phyloP scores from a whole-genome alignment of 1,140 invertebrate genomes.

The Tetramorium simillimum region DNA sequence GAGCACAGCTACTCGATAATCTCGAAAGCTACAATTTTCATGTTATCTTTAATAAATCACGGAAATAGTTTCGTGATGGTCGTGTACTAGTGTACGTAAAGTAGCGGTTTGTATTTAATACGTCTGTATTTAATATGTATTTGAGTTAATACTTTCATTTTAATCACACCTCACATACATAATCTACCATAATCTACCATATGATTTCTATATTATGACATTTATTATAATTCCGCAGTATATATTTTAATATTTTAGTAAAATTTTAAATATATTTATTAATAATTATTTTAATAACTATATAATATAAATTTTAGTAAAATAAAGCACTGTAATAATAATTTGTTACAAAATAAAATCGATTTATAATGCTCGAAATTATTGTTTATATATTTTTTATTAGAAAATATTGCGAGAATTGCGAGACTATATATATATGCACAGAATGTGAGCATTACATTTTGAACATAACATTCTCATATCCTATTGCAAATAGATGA shows the following conservation, averaged over 20 bases:
- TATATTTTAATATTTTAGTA: neutral
- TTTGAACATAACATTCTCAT: neutral
- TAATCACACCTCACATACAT: neutral
- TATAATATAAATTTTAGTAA: neutral
- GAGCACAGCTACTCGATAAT: neutral
- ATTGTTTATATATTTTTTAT: neutral
- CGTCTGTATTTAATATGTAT: neutral
- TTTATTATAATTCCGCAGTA: neutral
- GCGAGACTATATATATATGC: neutral
- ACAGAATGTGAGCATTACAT: neutral
- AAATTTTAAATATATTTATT: neutral
- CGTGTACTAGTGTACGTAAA: neutral
- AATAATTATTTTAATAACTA: constrained; percentile 12
- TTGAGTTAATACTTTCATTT: neutral
- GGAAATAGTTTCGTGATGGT: neutral
- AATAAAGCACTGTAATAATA: neutral
- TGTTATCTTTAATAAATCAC: constrained; percentile 19
- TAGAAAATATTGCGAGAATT: neutral
- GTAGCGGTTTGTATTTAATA: neutral
- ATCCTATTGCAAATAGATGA: neutral
- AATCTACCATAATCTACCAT: neutral
- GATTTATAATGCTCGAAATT: neutral
- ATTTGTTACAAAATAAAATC: neutral
- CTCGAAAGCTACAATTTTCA: constrained; percentile 23
- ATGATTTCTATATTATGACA: neutral